Evolutionary conservation across 2,888 invertebrate species (phyloP).

Genomic region (Acrobeloides nanus): DNA sequence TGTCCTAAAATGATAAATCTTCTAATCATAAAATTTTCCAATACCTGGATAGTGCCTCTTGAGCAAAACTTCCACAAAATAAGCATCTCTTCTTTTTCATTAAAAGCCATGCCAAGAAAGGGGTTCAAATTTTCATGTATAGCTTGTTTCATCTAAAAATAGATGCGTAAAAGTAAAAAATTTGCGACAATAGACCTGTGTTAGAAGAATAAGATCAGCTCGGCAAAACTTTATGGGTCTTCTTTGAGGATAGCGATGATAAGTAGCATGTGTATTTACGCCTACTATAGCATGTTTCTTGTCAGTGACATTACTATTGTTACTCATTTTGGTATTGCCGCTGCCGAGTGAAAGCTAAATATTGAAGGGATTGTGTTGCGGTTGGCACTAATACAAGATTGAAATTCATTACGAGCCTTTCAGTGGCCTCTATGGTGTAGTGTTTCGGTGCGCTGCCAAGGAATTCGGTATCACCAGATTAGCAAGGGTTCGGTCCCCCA

Average conservation of each 20-base stretch:
- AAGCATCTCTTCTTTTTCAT: constrained; percentile 48
- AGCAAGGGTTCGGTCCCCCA: too few species aligned
- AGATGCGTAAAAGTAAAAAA: not conserved
- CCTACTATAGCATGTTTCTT: constrained; percentile 47
- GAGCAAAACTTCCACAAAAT: constrained; percentile 51
- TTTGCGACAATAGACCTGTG: too few species aligned
- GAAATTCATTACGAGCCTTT: too few species aligned
- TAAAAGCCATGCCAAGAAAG: constrained; percentile 70
- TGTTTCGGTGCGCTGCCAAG: too few species aligned
- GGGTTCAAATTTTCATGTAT: constrained; percentile 93
- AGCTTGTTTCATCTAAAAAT: constrained; percentile 69
- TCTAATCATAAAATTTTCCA: too few species aligned
- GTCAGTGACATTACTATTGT: constrained; percentile 20
- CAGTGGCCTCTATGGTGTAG: too few species aligned
- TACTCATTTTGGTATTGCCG: constrained; percentile 30
- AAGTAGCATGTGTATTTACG: constrained; percentile 32
- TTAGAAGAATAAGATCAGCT: constrained; percentile 24
- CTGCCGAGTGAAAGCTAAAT: constrained; percentile 28
- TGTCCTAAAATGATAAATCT: constrained; percentile 24
- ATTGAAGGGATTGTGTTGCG: too few species aligned
- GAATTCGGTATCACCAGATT: too few species aligned
- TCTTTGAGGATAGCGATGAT: constrained; percentile 25
- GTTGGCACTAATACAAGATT: too few species aligned
- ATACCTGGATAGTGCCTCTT: constrained; percentile 26
- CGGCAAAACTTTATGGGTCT: constrained; percentile 27